These are phyloP conservation scores for Lophius americanus DNA, from an alignment of 2,797 vertebrate genomes.

Conservation along the genomic window DNA sequence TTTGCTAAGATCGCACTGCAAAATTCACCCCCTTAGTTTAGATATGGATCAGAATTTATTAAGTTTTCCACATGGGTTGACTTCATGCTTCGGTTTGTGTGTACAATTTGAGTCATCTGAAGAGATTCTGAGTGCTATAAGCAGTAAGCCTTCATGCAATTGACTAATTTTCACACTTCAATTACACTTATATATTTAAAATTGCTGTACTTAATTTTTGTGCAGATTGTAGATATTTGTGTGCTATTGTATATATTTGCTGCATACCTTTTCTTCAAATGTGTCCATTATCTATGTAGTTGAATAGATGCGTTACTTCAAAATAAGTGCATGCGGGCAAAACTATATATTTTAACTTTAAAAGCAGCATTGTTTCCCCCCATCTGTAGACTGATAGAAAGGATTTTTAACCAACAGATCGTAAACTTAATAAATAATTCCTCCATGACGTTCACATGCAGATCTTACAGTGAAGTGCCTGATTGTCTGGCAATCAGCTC, in stretches of 20 bases:
- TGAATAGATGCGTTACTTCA: background rate
- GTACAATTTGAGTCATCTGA: background rate
- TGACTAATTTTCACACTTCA: slow-evolving; percentile 35
- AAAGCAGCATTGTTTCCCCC: background rate
- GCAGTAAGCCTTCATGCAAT: slow-evolving; percentile 39
- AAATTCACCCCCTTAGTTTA: slow-evolving; percentile 18
- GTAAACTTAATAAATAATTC: background rate
- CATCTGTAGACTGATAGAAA: background rate
- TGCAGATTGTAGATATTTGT: background rate
- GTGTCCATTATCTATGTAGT: background rate
- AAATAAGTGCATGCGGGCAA: background rate
- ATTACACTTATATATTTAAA: slow-evolving; percentile 34
- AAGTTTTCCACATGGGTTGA: slow-evolving; percentile 17
- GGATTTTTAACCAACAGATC: background rate
- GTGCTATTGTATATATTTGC: background rate
- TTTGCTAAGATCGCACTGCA: slow-evolving; percentile 21
- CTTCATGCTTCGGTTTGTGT: background rate
- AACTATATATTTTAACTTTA: slow-evolving; percentile 34
- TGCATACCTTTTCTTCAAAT: background rate
- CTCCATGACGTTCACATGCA: slow-evolving; percentile 57
- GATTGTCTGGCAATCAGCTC: slow-evolving; percentile 7
- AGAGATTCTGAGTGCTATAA: slow-evolving; percentile 25
- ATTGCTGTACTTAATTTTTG: background rate
- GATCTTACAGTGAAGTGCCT: slow-evolving; percentile 42
- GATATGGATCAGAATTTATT: slow-evolving; percentile 20